These are phyloP conservation scores for Propithecus deckenii DNA, from an alignment of 2,797 vertebrate species.

Conservation along the genomic window DNA sequence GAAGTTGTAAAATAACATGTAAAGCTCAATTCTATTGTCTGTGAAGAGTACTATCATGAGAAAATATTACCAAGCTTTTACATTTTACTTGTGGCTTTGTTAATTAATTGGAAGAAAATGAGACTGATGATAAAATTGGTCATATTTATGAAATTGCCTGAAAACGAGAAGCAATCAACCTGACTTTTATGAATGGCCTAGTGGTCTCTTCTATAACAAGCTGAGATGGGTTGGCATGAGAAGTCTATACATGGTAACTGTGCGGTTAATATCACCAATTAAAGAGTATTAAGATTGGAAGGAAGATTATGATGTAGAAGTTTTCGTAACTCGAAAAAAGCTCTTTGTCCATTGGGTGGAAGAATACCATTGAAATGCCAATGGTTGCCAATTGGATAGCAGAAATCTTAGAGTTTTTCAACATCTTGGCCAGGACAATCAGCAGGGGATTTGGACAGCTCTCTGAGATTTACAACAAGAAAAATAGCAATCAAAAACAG, in stretches of 20 bases:
- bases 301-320: not conserved
- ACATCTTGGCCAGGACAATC: not conserved
- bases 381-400: not conserved
- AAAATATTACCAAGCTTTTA: not conserved
- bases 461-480: not conserved
- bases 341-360: constrained; percentile 3
- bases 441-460: constrained; percentile 30
- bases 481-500: constrained; percentile 53
- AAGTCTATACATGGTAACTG: not conserved
- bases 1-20: not conserved
- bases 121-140: constrained; percentile 26
- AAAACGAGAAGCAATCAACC: constrained; percentile 67
- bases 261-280: not conserved
- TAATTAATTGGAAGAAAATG: constrained; percentile 37
- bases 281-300: constrained; percentile 8
- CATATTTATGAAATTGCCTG: constrained; percentile 39
- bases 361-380: not conserved
- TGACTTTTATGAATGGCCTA: constrained; percentile 55
- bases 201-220: constrained; percentile 46
- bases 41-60: not conserved
- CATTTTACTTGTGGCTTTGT: constrained; percentile 5
- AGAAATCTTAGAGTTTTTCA: constrained; percentile 31
- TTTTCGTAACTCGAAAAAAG: constrained; percentile 52
- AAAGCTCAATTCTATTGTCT: not conserved
- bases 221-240: not conserved